A percentile compares a stretch with the other conserved stretches of the same genome.
These are phyloP conservation scores for Fundulus diaphanus DNA, from an alignment of 2,797 vertebrate genomes.

Conservation along the genomic window DNA sequence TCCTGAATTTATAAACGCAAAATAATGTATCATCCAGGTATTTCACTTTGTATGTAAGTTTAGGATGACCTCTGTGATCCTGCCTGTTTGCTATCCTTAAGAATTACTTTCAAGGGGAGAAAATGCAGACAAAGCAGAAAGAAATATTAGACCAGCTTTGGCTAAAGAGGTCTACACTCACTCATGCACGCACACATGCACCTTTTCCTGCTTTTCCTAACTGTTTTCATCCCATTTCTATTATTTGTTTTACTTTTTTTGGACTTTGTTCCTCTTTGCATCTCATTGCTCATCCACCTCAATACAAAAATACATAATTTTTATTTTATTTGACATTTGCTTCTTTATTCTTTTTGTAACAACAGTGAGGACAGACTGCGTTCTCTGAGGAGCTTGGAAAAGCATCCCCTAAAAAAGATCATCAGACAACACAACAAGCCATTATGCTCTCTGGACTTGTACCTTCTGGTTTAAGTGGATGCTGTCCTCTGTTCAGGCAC, in stretches of 20 bases:
- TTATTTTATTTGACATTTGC: not conserved
- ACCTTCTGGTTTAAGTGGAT: conserved; percentile 26
- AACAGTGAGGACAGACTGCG: not conserved
- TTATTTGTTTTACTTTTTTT: not conserved
- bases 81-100: not conserved
- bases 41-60: not conserved
- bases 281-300: not conserved
- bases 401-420: not conserved
- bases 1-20: not conserved
- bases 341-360: not conserved
- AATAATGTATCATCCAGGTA: not conserved
- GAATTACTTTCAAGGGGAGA: too few species aligned
- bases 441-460: not conserved
- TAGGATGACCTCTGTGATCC: not conserved
- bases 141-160: not conserved
- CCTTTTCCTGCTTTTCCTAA: too few species aligned
- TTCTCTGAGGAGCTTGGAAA: not conserved
- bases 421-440: not conserved
- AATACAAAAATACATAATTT: too few species aligned
- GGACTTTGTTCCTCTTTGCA: not conserved
- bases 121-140: not conserved
- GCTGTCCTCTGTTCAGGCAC: conserved; percentile 34
- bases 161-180: not conserved
- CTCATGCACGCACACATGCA: not conserved
- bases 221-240: not conserved